Evolutionary conservation across 2,113 vertebrate genomes (phyloP), one percentile per base, ranked within the genome.

Genomic region (human (Homo sapiens)): DNA sequence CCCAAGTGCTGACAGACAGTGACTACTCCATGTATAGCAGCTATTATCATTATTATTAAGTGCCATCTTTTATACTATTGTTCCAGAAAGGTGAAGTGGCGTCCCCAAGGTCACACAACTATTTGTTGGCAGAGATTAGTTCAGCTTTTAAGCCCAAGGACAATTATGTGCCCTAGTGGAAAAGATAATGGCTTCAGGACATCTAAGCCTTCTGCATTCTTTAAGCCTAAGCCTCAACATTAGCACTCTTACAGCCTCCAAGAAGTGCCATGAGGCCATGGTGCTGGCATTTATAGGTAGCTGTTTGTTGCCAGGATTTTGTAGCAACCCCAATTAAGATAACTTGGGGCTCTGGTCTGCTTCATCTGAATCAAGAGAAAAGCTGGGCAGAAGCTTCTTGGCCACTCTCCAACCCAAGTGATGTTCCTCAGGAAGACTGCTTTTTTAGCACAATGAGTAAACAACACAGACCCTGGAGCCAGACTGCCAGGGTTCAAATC

Each of bases 161-260:
- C 9, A 85, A 30, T 76, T 78, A 52, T 52, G 43, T 52, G 76
- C 52, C 88, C 27, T 70, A 40, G 16, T 64, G 20, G 30, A 55
- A 93, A 73, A 25, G 9, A 76, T 6, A 45, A 18, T 10, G 12
- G 64, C 40, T 81, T 89, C 25, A 86, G 82, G 66, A 57, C 79
- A 48, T 68, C 12, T 80, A 89, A 92, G 50, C 18, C 83, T 88
- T 83, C 64, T 68, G 64, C 75, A 70, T 90, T 95, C 90, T 85
- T 89, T 50, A 57, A 43, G 70, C 72, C 30, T 95, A 81, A 90
- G 6, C 68, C 59, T 82, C 55, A 50, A 25, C 1, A 6, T 10
- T 43, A 23, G 38, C 61, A 55, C n/a, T 50, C 68, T 73, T 52
- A 82, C 3, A 70, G 3, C 10, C 40, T 89, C 66, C 17, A 32